Evolutionary conservation across 2,888 invertebrate genomes (phyloP).

Genomic region (Drosophila infuscata): DNA sequence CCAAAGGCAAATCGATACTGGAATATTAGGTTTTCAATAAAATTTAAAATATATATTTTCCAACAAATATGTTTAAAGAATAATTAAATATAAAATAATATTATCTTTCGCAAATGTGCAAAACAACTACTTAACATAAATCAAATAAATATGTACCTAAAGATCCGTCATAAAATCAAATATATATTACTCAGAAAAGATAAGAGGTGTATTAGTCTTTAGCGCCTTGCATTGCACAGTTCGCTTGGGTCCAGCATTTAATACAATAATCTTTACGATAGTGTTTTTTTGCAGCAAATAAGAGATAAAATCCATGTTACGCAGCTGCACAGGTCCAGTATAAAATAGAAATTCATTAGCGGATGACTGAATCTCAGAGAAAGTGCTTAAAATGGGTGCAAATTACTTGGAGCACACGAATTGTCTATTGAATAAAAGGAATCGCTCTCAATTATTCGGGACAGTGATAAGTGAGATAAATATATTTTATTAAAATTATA

Average conservation of each 20-base stretch:
- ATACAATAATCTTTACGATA: constrained; percentile 3
- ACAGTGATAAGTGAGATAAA: constrained; percentile 64
- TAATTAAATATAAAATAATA: background rate
- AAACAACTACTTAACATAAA: background rate
- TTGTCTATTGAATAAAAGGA: constrained; percentile 54
- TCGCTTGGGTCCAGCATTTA: background rate
- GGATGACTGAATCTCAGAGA: background rate
- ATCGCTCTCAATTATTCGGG: constrained; percentile 70
- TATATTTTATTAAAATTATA: background rate
- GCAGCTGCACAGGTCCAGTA: constrained; percentile 13
- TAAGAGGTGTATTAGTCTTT: background rate
- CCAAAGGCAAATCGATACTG: constrained; percentile 76
- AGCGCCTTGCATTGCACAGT: background rate
- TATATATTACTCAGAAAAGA: background rate
- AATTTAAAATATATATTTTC: background rate
- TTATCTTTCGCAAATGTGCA: background rate
- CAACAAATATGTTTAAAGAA: background rate
- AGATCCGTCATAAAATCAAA: background rate
- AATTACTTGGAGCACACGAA: constrained; percentile 24
- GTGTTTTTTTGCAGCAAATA: background rate
- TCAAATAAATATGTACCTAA: background rate
- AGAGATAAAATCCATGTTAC: background rate
- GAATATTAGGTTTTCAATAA: constrained; percentile 40
- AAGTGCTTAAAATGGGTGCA: background rate
- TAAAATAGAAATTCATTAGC: constrained; percentile 1